Conservation (phyloP, 2,888 invertebrate species). For the Drosophila koepferae region DNA sequence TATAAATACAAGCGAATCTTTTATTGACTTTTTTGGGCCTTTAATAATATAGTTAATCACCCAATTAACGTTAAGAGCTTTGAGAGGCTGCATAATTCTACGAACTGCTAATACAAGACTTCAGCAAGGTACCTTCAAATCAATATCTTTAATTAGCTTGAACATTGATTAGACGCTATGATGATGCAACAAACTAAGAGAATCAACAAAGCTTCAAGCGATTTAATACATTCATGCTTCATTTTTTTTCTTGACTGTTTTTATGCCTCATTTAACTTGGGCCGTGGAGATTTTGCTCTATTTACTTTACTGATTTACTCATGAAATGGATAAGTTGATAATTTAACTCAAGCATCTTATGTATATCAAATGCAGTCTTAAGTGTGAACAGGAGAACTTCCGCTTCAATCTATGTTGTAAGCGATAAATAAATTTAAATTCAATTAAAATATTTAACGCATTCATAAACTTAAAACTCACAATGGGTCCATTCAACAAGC, state of each 20-base stretch:
- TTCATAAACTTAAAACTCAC: too few relatives aligned
- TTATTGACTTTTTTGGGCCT: neutral
- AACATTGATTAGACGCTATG: conserved; percentile 13
- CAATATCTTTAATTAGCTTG: conserved; percentile 29
- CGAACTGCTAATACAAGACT: neutral
- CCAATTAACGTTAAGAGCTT: neutral
- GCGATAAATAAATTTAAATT: neutral
- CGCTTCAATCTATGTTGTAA: neutral
- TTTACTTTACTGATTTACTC: conserved; percentile 9
- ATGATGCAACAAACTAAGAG: conserved; percentile 16
- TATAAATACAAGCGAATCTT: neutral
- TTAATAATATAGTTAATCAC: neutral
- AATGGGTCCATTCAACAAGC: neutral
- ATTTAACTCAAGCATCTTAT: conserved; percentile 3
- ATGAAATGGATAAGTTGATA: conserved; percentile 10
- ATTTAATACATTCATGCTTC: conserved; percentile 43
- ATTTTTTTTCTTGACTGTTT: conserved; percentile 4
- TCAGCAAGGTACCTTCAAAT: conserved; percentile 7
- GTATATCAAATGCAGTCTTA: neutral
- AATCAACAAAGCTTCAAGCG: conserved; percentile 25
- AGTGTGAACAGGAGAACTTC: neutral
- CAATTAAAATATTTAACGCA: neutral
- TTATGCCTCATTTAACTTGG: conserved; percentile 14
- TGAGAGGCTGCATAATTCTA: neutral
- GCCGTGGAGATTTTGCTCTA: neutral